Base-by-base conservation (phyloP, 2,113 vertebrate species). In the Pholis gunnellus region DNA sequence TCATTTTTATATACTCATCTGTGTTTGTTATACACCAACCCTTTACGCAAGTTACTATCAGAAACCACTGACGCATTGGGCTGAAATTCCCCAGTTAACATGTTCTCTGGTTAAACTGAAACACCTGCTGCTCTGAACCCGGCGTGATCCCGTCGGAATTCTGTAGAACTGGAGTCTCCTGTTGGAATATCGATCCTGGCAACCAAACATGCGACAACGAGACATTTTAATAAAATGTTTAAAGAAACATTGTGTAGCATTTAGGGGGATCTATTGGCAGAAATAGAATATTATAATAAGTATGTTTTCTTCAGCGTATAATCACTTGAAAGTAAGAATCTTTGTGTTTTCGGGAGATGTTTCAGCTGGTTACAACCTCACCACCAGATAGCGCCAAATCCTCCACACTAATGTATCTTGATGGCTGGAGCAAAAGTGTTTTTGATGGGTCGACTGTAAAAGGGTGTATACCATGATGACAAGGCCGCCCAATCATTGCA, bases 401-500 rank as follows among this genome's bases (percentile, higher is more conserved):
- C 20, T 50, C 8, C 2, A 2, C 50, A 52, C 50, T 52, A 20
- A 22, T 22, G 22, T 22, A 52, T 22, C 50, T 52, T 20, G 50
- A 9, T 52, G 50, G 20, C 50, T 52, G 20, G 17, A 50, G 46
- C 46, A 20, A 50, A 50, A 50, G 7, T n/a, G 8, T 25, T 56
- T 56, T 11, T 25, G 22, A 11, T 11, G 9, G 11, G 54, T 56
- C 3, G n/a, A 56, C 54, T 27, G 54, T 56, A 25, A 22, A 9
- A 50, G 18, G 18, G 48, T 20, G 17, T 50, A 42, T 44, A 48
- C 40, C 14, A 69, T 8, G 2, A 64, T 56, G 50, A 56, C 11
- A 57, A n/a, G 29, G n/a, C n/a, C 61, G 57, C 34, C 54, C 57
- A 61, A 68, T 75, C 82, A 79, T 20, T 48, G 34, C 36, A 40